Evolutionary conservation across 2,113 vertebrate genomes (phyloP).

Genomic region (Theristicus caerulescens): DNA sequence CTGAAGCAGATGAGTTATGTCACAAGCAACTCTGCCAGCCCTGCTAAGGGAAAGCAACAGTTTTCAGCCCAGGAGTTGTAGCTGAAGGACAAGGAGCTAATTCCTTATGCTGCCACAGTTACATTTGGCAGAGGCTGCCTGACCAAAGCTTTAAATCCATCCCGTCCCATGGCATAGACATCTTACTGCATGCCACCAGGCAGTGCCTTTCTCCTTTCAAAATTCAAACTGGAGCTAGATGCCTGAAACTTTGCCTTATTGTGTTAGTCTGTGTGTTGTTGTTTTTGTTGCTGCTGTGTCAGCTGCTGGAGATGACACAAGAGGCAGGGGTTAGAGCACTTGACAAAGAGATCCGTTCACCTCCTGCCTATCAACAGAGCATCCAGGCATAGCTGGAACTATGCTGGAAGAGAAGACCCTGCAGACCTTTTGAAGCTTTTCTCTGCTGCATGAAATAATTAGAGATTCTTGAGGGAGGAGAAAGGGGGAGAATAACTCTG

Average conservation of each 20-base stretch:
- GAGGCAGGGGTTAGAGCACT: neutral
- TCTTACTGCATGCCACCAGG: neutral
- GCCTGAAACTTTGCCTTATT: constrained; percentile 23
- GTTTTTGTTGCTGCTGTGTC: constrained; percentile 19
- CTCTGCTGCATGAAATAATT: constrained; percentile 1
- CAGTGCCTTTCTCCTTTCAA: constrained; percentile 43
- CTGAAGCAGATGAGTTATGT: neutral
- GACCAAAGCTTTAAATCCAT: neutral
- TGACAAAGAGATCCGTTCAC: constrained; percentile 37
- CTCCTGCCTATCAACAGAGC: neutral
- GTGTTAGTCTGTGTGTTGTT: neutral
- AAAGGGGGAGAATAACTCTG: neutral
- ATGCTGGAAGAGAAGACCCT: neutral
- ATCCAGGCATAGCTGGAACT: neutral
- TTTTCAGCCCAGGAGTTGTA: neutral
- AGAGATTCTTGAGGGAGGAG: neutral
- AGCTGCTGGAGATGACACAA: constrained; percentile 55
- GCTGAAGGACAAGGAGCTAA: neutral
- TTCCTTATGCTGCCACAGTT: neutral
- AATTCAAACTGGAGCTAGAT: neutral
- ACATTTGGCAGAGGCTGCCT: neutral
- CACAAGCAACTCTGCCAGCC: neutral
- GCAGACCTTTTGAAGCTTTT: constrained; percentile 11
- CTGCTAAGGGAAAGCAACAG: neutral
- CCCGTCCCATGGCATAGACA: neutral